Evolutionary conservation across 1,140 invertebrate species (phyloP).

Genomic region (Trypoxylus dichotomus): DNA sequence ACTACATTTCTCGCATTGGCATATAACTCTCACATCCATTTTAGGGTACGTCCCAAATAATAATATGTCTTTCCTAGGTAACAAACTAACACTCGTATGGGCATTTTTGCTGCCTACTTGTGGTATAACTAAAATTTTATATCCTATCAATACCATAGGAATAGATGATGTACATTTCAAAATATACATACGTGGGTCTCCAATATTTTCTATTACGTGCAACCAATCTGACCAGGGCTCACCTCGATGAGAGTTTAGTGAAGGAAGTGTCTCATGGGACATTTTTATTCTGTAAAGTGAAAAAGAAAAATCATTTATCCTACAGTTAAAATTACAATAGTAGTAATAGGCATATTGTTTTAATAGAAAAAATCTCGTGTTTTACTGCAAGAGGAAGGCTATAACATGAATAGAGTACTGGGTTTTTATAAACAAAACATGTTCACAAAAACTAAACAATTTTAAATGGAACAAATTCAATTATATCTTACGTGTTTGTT

Average conservation of each 20-base stretch:
- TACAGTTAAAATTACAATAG: not conserved
- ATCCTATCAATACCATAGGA: not conserved
- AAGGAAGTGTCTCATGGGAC: slow-evolving; percentile 13
- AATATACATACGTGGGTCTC: not conserved
- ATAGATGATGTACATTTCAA: too few species aligned
- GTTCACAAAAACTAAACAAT: not conserved
- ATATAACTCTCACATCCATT: slow-evolving; percentile 31
- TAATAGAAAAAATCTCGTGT: not conserved
- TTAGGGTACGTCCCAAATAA: slow-evolving; percentile 34
- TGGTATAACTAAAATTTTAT: not conserved
- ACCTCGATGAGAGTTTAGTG: not conserved
- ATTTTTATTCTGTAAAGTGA: slow-evolving; percentile 22
- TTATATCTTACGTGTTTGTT: slow-evolving; percentile 17
- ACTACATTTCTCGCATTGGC: slow-evolving; percentile 33
- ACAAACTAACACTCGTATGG: slow-evolving; percentile 26
- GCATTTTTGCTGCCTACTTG: not conserved
- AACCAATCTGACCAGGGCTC: slow-evolving; percentile 15
- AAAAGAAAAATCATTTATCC: not conserved
- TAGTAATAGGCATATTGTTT: not conserved
- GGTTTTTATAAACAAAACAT: slow-evolving; percentile 26
- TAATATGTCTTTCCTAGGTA: slow-evolving; percentile 32
- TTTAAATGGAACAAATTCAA: not conserved
- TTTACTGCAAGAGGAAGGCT: not conserved
- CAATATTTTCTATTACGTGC: slow-evolving; percentile 9
- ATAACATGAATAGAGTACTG: not conserved